Percentiles rank a stretch among this genome's conserved stretches.
Evolutionary conservation across 2,113 vertebrate genomes (phyloP).

Genomic region (Nannospalax galili): DNA sequence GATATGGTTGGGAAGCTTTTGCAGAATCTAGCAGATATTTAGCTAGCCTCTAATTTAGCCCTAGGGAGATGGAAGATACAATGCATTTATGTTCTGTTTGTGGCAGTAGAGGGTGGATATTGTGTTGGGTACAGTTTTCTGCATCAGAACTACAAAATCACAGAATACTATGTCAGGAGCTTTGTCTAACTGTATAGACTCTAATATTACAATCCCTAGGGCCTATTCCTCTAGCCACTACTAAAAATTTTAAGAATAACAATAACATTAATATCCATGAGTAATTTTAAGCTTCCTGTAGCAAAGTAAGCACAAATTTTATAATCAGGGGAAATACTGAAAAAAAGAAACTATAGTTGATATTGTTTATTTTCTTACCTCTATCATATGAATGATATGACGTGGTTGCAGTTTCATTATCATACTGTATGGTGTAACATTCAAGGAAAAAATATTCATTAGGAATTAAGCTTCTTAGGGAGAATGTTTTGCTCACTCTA

Average conservation of each 20-base stretch:
- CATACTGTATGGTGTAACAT: constrained; percentile 12
- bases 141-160: not conserved
- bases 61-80: not conserved
- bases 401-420: not conserved
- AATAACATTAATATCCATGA: not conserved
- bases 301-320: constrained; percentile 46
- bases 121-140: constrained; percentile 18
- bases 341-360: constrained; percentile 11
- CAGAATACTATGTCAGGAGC: not conserved
- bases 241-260: not conserved
- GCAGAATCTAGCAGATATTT: not conserved
- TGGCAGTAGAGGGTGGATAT: not conserved
- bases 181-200: not conserved
- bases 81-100: not conserved
- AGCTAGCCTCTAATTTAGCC: not conserved
- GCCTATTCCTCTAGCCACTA: not conserved
- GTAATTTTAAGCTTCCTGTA: constrained; percentile 13
- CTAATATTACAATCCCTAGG: not conserved
- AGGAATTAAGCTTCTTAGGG: constrained; percentile 36
- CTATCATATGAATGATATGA: not conserved
- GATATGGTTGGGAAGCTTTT: not conserved
- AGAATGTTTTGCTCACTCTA: not conserved
- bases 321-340: not conserved
- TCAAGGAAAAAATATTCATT: constrained; percentile 46
- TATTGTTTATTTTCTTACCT: constrained; percentile 61